A percentile compares a stretch with the other conserved stretches of the same genome.
Conservation (phyloP, 2,888 invertebrate species). For the Apamea crenata region DNA sequence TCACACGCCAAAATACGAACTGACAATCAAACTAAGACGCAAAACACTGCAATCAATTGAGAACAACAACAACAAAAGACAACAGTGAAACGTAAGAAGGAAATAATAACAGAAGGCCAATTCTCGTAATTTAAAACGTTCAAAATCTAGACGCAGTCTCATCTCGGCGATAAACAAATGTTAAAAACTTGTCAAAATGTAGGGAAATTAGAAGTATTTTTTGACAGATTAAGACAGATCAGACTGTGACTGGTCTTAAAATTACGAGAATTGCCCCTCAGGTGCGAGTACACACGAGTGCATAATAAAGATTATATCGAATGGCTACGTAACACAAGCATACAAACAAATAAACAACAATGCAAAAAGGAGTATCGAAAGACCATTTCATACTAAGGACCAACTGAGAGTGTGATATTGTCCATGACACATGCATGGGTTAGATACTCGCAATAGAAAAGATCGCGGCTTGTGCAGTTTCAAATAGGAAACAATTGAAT, state of each 20-base stretch:
- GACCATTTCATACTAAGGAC: background rate
- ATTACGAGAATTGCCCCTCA: no score
- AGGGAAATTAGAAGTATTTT: no score
- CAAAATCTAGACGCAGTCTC: no score
- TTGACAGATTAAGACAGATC: no score
- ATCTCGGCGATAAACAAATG: no score
- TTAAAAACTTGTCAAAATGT: no score
- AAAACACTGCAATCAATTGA: conserved; percentile 23
- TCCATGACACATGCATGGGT: no score
- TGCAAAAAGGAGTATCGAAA: background rate
- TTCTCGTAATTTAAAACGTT: no score
- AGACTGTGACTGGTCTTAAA: no score
- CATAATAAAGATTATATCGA: conserved; percentile 20
- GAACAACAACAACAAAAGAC: no score
- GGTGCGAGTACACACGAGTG: conserved; percentile 20
- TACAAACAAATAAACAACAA: conserved; percentile 19
- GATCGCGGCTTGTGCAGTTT: background rate
- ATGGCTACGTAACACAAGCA: conserved; percentile 27
- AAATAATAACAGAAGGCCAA: conserved; percentile 29
- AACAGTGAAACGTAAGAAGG: conserved; percentile 25
- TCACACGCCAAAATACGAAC: background rate
- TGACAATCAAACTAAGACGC: background rate
- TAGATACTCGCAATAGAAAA: no score
- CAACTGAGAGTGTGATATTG: background rate
- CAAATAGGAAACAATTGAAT: background rate